Evolutionary conservation across 2,113 vertebrate species (phyloP), one percentile per base, ranked within the genome.

Genomic region (Notothenia coriiceps): DNA sequence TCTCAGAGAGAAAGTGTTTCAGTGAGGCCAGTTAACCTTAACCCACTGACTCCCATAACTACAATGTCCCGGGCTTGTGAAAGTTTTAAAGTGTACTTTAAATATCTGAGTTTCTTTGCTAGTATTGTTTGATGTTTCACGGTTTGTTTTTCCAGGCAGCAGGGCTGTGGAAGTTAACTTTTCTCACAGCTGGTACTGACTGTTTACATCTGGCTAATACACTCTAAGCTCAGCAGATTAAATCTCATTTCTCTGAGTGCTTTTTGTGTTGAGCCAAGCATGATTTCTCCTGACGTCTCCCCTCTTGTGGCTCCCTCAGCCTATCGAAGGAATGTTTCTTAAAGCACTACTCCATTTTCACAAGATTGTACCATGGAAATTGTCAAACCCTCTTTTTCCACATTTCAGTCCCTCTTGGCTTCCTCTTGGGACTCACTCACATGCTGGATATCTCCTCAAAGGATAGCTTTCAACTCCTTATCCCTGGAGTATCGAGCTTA

Each of bases 161-260:
- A 14, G 40, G 33, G 15, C 49, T n/a, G 29, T 49, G 68, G 76
- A 85, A 80, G 71, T 81, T 77, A 77, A 83, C 78, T 78, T 80
- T 29, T 93, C 89, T 92, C 86, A 87, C 88, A 89, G 83, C 84
- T 87, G 73, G 76, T 74, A 49, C 78, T 20, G 72, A 60, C 83
- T 88, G 87, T 94, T 93, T 91, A 86, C 89, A 84, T 74, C 76
- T 79, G 83, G 69, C 83, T 85, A 76, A 91, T 80, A 79, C 74
- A 79, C 77, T 89, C 83, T 82, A 91, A 85, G 65, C 59, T 86
- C 84, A 70, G 79, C 79, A 92, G 93, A 94, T 92, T 90, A 88
- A 86, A 92, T 93, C 91, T 88, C 50, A 84, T 91, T 90, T 93
- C 84, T 91, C 74, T 82, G 80, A 93, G 89, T 90, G 91, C 86